These are phyloP conservation scores for Cryptocephalus primarius DNA, from an alignment of 2,888 invertebrate species.

Conservation along the genomic window DNA sequence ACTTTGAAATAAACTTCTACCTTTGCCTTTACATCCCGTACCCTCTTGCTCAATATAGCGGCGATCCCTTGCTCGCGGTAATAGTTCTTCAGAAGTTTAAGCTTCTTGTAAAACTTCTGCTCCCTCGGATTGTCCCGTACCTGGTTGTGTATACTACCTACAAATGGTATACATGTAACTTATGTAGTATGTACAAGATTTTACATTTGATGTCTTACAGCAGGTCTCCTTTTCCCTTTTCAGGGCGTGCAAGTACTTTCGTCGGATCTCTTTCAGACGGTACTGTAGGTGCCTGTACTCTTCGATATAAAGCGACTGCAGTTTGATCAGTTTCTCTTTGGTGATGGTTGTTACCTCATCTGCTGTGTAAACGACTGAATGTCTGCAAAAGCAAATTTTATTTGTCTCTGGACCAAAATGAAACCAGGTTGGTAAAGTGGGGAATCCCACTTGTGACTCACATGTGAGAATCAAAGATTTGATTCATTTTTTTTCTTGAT, in stretches of 20 bases:
- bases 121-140: slow-evolving; percentile 57
- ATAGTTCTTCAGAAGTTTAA: slow-evolving; percentile 73
- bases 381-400: slow-evolving; percentile 41
- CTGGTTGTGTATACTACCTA: slow-evolving; percentile 71
- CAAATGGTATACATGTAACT: slow-evolving; percentile 16
- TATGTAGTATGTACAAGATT: background rate
- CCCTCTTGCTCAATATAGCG: slow-evolving; percentile 68
- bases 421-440: too few species aligned
- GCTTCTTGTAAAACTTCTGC: slow-evolving; percentile 61
- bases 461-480: too few species aligned
- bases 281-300: slow-evolving; percentile 70
- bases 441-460: too few species aligned
- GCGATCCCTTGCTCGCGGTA: slow-evolving; percentile 68
- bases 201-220: slow-evolving; percentile 22
- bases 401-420: too few species aligned
- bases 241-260: slow-evolving; percentile 60
- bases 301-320: slow-evolving; percentile 73
- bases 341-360: slow-evolving; percentile 77
- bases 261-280: slow-evolving; percentile 57
- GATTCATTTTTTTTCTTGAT: too few species aligned
- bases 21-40: slow-evolving; percentile 50
- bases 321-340: slow-evolving; percentile 58
- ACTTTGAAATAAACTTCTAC: slow-evolving; percentile 21
- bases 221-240: slow-evolving; percentile 69
- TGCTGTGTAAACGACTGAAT: slow-evolving; percentile 79